Base-by-base conservation (phyloP, 2,113 vertebrate species). In the Entelurus aequoreus region DNA sequence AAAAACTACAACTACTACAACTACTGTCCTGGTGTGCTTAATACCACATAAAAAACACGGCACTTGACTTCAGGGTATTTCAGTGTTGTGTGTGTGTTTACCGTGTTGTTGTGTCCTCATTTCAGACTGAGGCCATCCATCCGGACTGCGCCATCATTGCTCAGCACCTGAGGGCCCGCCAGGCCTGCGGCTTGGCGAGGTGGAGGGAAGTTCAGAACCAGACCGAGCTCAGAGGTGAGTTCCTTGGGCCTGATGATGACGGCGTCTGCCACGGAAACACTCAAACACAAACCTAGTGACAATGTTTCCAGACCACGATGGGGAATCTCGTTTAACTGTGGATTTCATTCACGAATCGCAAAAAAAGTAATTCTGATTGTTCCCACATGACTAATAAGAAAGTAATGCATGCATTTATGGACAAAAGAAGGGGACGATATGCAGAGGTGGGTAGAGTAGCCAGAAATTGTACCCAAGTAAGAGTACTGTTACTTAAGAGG, bases 71-170 rank as follows among this genome's bases (percentile, higher is more conserved):
- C 0, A 28, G 44, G 49, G 38, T 8, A 28, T 54, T 54, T 19
- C 4, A 3, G 48, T 15, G 52, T 2, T 42, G 38, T 42, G 14
- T 49, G 47, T 66, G 47, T 54, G 48, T 44, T 10, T 7, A 5
- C 12, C 66, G 76, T 44, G 52, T 28, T n/a, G 36, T 62, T 65
- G n/a, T 71, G 36, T 68, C 16, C n/a, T 60, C 6, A 74, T 72
- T 75, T 37, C 69, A 89, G 83, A 82, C 63, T 10, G 74, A 78
- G 16, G 82, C 83, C 0, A 91, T 91, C 28, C 90, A 91, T 57
- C 86, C 89, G 4, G 90, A 89, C 71, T 91, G 90, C 68, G 89
- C 85, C 69, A 90, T 91, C 60, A 82, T 90, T 58, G 73, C 78
- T 1, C 85, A 87, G 68, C 86, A 88, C 67, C 83, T 84, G 74